These are phyloP conservation scores for Phrynosoma platyrhinos DNA, from an alignment of 2,113 vertebrate species.

Conservation along the genomic window DNA sequence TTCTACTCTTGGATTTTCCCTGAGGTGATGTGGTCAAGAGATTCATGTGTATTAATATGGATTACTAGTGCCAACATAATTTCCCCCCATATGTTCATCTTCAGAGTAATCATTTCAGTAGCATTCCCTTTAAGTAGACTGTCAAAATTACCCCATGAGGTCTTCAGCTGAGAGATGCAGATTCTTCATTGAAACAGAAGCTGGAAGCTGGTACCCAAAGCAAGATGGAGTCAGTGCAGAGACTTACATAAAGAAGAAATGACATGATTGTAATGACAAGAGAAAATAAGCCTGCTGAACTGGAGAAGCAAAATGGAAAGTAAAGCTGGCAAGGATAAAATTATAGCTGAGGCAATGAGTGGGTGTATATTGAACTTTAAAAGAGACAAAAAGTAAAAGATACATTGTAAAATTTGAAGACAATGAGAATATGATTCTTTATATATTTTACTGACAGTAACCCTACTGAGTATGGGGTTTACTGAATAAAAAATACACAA, in stretches of 20 bases:
- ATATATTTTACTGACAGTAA: not conserved
- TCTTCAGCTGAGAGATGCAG: not conserved
- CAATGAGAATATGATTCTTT: not conserved
- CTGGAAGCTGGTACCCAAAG: not conserved
- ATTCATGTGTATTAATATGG: not conserved
- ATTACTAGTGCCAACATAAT: not conserved
- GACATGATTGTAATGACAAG: not conserved
- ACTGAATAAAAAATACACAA: not conserved
- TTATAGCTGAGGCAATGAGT: not conserved
- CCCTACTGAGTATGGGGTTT: not conserved
- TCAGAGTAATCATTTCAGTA: not conserved
- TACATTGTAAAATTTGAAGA: not conserved
- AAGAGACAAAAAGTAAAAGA: not conserved
- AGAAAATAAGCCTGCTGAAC: not conserved
- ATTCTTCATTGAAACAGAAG: not conserved
- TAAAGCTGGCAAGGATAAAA: not conserved
- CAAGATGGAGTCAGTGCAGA: not conserved
- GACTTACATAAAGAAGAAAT: not conserved
- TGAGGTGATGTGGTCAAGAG: no score
- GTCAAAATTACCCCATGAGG: not conserved
- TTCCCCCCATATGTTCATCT: not conserved
- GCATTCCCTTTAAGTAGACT: not conserved
- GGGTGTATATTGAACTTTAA: not conserved
- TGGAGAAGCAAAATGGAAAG: not conserved
- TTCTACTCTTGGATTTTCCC: not conserved